These are phyloP conservation scores for Babylonia areolata DNA, from an alignment of 1,140 invertebrate species.

Conservation along the genomic window DNA sequence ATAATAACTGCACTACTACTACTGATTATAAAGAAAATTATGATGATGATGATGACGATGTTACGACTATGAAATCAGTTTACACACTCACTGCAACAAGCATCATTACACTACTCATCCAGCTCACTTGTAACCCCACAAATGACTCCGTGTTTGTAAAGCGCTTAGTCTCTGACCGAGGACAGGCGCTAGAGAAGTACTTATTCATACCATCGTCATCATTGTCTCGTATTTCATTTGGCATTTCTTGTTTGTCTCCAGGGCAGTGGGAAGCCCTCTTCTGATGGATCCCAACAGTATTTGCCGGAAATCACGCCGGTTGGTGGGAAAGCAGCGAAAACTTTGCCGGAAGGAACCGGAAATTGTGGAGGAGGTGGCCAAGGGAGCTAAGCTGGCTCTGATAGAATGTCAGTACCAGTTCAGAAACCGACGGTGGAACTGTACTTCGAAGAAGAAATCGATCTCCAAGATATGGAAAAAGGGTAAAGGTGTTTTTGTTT, in stretches of 20 bases:
- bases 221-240: background rate
- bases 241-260: slow-evolving; percentile 43
- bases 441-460: slow-evolving; percentile 68
- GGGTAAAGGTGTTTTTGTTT: slow-evolving; percentile 63
- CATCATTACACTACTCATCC: no score
- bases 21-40: background rate
- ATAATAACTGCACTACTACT: background rate
- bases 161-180: no score
- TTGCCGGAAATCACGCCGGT: slow-evolving; percentile 87
- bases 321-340: slow-evolving; percentile 83
- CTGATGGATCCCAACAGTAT: slow-evolving; percentile 91
- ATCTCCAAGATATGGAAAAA: slow-evolving; percentile 81
- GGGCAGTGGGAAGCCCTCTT: slow-evolving; percentile 83
- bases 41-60: background rate
- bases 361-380: slow-evolving; percentile 73
- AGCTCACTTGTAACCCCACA: no score
- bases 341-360: slow-evolving; percentile 76
- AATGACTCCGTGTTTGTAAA: no score
- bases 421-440: slow-evolving; percentile 72
- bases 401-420: slow-evolving; percentile 75
- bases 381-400: slow-evolving; percentile 72
- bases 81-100: no score
- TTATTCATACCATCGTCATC: no score
- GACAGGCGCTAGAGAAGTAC: no score
- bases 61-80: background rate